These are phyloP conservation scores for Nomada ruficornis DNA, from an alignment of 2,888 invertebrate species.

Conservation along the genomic window DNA sequence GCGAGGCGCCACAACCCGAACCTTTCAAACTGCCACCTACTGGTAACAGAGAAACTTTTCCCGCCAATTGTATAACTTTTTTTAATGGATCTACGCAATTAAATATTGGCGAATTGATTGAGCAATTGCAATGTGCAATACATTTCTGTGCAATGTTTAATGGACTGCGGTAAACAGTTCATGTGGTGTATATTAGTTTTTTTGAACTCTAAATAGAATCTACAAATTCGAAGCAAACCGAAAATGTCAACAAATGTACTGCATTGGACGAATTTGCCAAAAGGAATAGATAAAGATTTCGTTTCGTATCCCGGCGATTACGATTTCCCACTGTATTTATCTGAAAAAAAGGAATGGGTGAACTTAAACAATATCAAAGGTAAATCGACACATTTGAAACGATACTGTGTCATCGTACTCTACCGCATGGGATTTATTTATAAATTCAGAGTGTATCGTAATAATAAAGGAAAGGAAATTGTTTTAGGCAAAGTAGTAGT, in stretches of 20 bases:
- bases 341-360: constrained; percentile 39
- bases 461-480: not conserved
- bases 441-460: not conserved
- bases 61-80: constrained; percentile 3
- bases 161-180: not conserved
- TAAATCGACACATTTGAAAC: not conserved
- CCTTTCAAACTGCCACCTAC: not conserved
- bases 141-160: not conserved
- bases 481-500: constrained; percentile 18
- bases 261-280: constrained; percentile 24
- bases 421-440: not conserved
- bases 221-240: not conserved
- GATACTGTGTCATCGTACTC: not conserved
- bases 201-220: not conserved
- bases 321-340: constrained; percentile 40
- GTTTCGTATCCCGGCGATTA: constrained; percentile 33
- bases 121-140: no score
- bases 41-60: not conserved
- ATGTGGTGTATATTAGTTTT: not conserved
- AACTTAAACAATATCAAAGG: not conserved
- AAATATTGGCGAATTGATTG: no score
- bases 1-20: no score
- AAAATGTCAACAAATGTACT: not conserved
- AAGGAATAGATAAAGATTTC: constrained; percentile 11
- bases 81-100: not conserved